Conservation (phyloP, 2,113 vertebrate species). For the Ranitomeya variabilis region DNA sequence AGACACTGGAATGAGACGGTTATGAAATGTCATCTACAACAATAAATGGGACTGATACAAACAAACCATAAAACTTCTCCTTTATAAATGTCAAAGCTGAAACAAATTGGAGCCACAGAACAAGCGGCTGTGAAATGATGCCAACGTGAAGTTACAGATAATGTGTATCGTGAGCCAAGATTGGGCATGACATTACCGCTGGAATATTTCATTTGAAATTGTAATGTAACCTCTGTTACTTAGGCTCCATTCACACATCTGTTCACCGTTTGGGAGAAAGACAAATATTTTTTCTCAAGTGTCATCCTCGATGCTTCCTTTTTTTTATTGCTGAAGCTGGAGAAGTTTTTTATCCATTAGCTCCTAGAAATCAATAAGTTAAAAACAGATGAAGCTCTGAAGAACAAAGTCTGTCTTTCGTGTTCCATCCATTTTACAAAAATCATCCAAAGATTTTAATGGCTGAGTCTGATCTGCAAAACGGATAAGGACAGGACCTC, state of each 20-base stretch:
- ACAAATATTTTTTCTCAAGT: too few relatives aligned
- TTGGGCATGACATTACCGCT: not conserved
- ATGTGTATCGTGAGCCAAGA: not conserved
- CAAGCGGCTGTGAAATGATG: not conserved
- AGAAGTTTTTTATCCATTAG: too few relatives aligned
- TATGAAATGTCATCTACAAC: not conserved
- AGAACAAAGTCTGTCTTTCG: too few relatives aligned
- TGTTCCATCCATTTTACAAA: too few relatives aligned
- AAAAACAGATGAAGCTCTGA: too few relatives aligned
- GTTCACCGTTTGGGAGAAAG: too few relatives aligned
- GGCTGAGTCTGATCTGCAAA: too few relatives aligned
- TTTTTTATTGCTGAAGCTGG: too few relatives aligned
- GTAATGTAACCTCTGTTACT: not conserved
- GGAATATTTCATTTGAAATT: not conserved
- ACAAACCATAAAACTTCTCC: not conserved
- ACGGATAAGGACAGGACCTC: too few relatives aligned
- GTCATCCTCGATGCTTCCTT: too few relatives aligned
- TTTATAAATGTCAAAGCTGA: constrained; percentile 17
- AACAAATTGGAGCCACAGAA: not conserved
- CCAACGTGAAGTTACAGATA: not conserved
- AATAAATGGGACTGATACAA: not conserved
- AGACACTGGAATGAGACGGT: not conserved
- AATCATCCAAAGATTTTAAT: too few relatives aligned
- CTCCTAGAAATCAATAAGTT: too few relatives aligned
- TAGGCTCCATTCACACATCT: not conserved